Evolutionary conservation across 2,888 invertebrate species (phyloP).

Genomic region (Tenodera sinensis): DNA sequence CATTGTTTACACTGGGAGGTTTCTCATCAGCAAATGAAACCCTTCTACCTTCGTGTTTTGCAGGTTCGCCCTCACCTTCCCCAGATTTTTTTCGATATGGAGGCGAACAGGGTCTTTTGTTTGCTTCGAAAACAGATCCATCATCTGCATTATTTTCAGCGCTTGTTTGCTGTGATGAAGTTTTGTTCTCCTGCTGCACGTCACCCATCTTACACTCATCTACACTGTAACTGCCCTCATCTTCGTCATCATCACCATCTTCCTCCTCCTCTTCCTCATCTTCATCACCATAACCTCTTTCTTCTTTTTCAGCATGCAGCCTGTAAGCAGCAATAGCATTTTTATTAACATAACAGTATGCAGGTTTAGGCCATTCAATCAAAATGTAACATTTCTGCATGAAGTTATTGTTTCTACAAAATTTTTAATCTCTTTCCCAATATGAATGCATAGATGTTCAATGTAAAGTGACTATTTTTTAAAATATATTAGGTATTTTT

Average conservation of each 20-base stretch:
- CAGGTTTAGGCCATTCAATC: not conserved
- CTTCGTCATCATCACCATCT: not conserved
- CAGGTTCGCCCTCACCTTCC: not conserved
- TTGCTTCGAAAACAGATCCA: not conserved
- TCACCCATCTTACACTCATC: not conserved
- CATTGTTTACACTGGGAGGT: not conserved
- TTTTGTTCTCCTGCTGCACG: not conserved
- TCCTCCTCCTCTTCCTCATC: conserved; percentile 9
- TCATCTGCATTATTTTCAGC: not conserved
- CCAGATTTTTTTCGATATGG: not conserved
- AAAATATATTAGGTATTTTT: too few species aligned
- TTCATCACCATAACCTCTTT: conserved; percentile 32
- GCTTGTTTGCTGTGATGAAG: not conserved
- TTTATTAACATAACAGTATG: not conserved
- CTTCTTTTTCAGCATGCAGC: conserved; percentile 38
- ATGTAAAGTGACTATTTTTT: too few species aligned
- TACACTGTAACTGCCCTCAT: not conserved
- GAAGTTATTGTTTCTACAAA: too few species aligned
- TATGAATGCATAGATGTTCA: too few species aligned
- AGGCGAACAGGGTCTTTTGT: not conserved
- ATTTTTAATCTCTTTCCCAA: too few species aligned
- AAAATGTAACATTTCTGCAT: not conserved
- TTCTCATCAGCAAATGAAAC: conserved; percentile 20
- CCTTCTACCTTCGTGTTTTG: not conserved
- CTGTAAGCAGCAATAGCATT: conserved; percentile 36